These are phyloP conservation scores for Enteromius radiatus DNA, from an alignment of 2,797 vertebrate species.

Conservation along the genomic window DNA sequence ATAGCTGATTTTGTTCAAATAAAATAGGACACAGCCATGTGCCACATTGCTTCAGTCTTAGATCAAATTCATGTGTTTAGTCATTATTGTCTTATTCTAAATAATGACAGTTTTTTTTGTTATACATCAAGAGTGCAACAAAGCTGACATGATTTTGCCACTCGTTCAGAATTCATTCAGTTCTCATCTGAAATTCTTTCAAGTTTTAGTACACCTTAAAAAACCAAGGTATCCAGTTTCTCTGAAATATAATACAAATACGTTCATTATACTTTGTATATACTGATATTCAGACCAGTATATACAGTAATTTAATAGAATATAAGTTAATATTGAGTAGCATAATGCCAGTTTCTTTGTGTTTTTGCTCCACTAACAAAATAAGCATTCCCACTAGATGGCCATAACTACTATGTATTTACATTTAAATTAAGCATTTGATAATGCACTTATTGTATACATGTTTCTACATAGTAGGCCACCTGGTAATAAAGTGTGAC, in stretches of 20 bases:
- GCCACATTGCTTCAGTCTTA: neutral
- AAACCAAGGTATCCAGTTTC: neutral
- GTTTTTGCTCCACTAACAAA: neutral
- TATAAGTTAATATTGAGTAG: neutral
- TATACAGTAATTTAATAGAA: neutral
- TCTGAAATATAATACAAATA: neutral
- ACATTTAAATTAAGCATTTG: too few relatives aligned
- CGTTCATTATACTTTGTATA: neutral
- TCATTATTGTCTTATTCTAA: neutral
- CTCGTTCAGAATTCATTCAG: neutral
- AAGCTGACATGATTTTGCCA: neutral
- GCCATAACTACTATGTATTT: too few relatives aligned
- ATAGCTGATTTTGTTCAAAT: conserved; percentile 14
- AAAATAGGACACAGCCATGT: neutral
- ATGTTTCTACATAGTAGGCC: too few relatives aligned
- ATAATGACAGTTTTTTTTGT: neutral
- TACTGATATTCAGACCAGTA: neutral
- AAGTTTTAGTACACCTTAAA: neutral
- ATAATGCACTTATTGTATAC: too few relatives aligned
- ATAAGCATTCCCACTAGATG: too few relatives aligned
- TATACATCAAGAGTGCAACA: neutral
- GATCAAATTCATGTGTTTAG: neutral
- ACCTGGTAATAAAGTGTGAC: too few relatives aligned
- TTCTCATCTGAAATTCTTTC: neutral
- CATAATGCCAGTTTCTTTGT: neutral